phyloP scores from a whole-genome alignment of 2,113 vertebrate genomes.

The Lasiurus cinereus region DNA sequence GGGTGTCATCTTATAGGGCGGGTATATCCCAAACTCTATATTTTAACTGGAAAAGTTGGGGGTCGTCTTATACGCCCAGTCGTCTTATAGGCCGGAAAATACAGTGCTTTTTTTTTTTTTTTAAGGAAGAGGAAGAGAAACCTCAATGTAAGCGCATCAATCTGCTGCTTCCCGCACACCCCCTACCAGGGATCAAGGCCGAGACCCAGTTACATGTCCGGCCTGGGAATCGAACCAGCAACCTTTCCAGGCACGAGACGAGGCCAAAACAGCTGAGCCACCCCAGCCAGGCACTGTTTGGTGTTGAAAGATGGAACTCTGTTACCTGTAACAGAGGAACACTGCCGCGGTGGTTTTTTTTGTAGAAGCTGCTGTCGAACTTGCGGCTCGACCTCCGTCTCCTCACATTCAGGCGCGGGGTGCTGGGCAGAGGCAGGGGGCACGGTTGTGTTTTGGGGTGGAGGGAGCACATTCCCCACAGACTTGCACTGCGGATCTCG shows the following conservation, averaged over 20 bases:
- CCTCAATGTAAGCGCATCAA: not conserved
- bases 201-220: not conserved
- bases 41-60: too few species aligned
- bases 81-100: too few species aligned
- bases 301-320: too few species aligned
- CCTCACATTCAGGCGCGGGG: slow-evolving; percentile 88
- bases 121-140: not conserved
- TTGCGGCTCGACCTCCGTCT: slow-evolving; percentile 92
- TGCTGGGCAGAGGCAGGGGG: slow-evolving; percentile 82
- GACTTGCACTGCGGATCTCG: slow-evolving; percentile 86
- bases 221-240: too few species aligned
- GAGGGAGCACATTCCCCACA: slow-evolving; percentile 67
- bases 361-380: slow-evolving; percentile 88
- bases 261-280: not conserved
- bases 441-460: slow-evolving; percentile 75
- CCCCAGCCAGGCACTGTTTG: not conserved
- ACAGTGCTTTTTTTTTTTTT: too few species aligned
- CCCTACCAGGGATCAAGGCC: not conserved
- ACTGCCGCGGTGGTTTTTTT: slow-evolving; percentile 69
- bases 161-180: not conserved
- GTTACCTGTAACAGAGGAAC: slow-evolving; percentile 75
- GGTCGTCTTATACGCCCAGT: too few species aligned
- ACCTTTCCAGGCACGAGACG: not conserved
- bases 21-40: too few species aligned
- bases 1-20: too few species aligned